phyloP scores from a whole-genome alignment of 2,113 vertebrate genomes.

The Oenanthe oenanthe region DNA sequence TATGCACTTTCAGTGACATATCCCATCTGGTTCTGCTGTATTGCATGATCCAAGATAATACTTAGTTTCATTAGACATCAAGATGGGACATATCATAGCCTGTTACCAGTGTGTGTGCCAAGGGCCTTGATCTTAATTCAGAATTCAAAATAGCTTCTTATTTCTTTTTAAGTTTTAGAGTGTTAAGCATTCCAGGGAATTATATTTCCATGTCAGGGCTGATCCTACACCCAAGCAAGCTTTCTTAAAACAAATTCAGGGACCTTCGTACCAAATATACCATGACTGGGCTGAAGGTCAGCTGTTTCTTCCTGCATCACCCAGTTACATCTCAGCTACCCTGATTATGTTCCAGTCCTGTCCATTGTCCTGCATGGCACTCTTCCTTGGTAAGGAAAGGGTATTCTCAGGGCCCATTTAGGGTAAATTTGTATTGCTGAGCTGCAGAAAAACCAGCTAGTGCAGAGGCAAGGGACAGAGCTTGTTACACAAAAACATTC shows the following conservation, averaged over 20 bases:
- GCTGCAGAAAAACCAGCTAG: not conserved
- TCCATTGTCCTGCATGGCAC: not conserved
- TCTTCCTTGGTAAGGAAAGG: not conserved
- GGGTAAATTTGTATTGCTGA: not conserved
- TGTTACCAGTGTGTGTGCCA: not conserved
- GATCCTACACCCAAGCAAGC: not conserved
- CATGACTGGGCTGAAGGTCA: not conserved
- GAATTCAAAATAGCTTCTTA: not conserved
- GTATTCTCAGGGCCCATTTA: not conserved
- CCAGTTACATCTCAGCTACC: not conserved
- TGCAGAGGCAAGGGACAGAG: not conserved
- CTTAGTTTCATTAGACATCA: not conserved
- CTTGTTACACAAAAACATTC: not conserved
- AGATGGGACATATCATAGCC: not conserved
- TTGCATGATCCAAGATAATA: not conserved
- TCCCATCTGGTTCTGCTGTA: slow-evolving; percentile 46
- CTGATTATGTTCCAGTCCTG: not conserved
- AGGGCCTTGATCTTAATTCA: not conserved
- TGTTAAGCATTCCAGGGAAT: not conserved
- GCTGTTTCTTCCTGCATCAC: not conserved
- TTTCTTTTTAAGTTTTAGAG: not conserved
- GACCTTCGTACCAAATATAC: not conserved
- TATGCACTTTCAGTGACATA: not conserved
- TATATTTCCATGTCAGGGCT: not conserved
- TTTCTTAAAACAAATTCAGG: not conserved